Evolutionary conservation across 2,888 invertebrate genomes (phyloP), one percentile per base, ranked within the genome.

Genomic region (Rhorus exstirpatorius): DNA sequence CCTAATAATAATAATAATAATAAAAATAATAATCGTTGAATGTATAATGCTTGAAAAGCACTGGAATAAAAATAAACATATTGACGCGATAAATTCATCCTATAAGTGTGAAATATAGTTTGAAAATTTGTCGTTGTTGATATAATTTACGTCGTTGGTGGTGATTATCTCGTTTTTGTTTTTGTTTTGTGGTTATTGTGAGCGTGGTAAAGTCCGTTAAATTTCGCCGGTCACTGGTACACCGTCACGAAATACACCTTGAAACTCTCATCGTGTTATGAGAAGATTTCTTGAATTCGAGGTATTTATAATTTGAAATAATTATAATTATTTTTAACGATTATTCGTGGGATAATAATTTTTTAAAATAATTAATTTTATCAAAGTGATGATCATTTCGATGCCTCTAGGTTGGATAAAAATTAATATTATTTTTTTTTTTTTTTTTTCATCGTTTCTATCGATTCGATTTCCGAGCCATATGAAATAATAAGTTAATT

Each of bases 171-270:
- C n/a, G n/a, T 46, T 51, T 60, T 60, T 65, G 41, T 65, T 75
- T 75, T 75, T 35, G 19, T 65, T 74, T 49, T 58, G 75, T 75
- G 65, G 55, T 31, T 67, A 19, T 58, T 44, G 55, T 70, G 70
- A 10, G 8, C 75, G 55, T 67, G 17, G 3, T 31, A 65, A 38
- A 53, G 41, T 35, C 49, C 61, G 61, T 51, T 51, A 24, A 4
- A 65, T 44, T 55, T 46, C n/a, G 12, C 31, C 53, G 63, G 4
- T 41, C 26, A 14, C 31, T n/a, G 65, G 31, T 55, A n/a, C 46
- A 10, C 46, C 35, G 26, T 35, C 21, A 65, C 44, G n/a, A 8
- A 41, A 24, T 53, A 71, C 17, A 46, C 38, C 41, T 26, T 41
- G 31, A 8, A 12, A 63, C 44, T 46, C 38, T 26, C 8, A n/a